A percentile compares a stretch with the other conserved stretches of the same genome.
Conservation (phyloP, 2,113 vertebrate species). For the Istiophorus platypterus region DNA sequence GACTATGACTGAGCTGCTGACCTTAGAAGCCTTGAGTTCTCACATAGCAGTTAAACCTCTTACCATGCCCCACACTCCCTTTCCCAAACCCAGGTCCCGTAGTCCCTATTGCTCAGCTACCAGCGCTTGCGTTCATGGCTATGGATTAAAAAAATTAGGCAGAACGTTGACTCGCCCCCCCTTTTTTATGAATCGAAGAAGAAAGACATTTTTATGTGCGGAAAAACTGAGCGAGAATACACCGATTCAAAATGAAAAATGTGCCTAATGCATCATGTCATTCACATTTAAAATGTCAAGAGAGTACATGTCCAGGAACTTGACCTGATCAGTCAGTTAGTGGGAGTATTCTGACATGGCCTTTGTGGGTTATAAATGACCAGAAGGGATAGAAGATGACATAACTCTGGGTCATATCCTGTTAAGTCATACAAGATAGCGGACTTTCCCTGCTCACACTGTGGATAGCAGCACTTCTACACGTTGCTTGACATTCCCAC, state of each 20-base stretch:
- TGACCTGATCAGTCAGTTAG: slow-evolving; percentile 39
- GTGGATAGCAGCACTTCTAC: slow-evolving; percentile 38
- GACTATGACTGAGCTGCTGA: slow-evolving; percentile 84
- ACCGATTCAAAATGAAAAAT: slow-evolving; percentile 9
- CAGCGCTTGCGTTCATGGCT: slow-evolving; percentile 32
- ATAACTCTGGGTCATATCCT: slow-evolving; percentile 80
- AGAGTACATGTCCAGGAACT: slow-evolving; percentile 22
- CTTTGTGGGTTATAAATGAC: slow-evolving; percentile 60
- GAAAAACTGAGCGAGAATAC: neutral
- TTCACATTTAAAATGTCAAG: slow-evolving; percentile 40
- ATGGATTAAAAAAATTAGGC: slow-evolving; percentile 63
- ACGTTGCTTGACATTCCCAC: slow-evolving; percentile 53
- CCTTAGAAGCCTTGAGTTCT: slow-evolving; percentile 77
- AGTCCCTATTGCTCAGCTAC: slow-evolving; percentile 57
- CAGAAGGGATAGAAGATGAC: slow-evolving; percentile 76
- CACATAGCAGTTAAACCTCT: slow-evolving; percentile 85
- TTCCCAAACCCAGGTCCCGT: slow-evolving; percentile 63
- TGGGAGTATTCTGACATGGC: slow-evolving; percentile 58
- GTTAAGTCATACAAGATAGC: slow-evolving; percentile 76
- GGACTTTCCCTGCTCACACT: slow-evolving; percentile 48
- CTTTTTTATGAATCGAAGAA: slow-evolving; percentile 23
- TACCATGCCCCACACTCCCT: slow-evolving; percentile 75
- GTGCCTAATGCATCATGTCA: neutral
- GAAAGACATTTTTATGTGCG: neutral
- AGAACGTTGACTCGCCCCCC: slow-evolving; percentile 15